Percentiles rank a stretch among this genome's conserved stretches.
Conservation (phyloP, 2,797 vertebrate species). For the Sebastes taczanowskii region DNA sequence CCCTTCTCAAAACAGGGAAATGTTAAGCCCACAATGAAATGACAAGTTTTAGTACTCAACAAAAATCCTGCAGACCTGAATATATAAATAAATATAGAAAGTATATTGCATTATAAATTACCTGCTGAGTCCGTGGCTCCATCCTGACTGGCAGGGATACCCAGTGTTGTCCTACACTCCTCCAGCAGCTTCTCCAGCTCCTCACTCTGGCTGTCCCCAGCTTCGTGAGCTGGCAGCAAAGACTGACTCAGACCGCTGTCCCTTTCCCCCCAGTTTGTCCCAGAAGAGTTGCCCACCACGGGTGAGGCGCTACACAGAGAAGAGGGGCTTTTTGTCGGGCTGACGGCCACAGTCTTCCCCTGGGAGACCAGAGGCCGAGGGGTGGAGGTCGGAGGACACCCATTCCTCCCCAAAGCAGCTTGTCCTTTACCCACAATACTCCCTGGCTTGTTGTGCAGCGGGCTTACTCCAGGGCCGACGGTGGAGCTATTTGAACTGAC, state of each 20-base stretch:
- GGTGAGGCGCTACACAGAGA: conserved; percentile 31
- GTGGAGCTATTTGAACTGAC: conserved; percentile 26
- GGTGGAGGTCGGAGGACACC: conserved; percentile 47
- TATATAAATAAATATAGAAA: not conserved
- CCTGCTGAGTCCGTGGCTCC: conserved; percentile 61
- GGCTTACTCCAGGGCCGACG: conserved; percentile 12
- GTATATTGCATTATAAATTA: conserved; percentile 34
- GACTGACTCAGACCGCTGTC: conserved; percentile 71
- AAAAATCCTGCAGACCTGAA: not conserved
- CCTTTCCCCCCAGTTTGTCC: conserved; percentile 59
- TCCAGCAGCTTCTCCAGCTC: conserved; percentile 73
- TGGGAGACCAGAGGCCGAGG: conserved; percentile 33
- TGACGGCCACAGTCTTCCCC: conserved; percentile 34
- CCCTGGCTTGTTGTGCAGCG: conserved; percentile 44
- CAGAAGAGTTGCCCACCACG: conserved; percentile 23
- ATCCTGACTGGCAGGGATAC: conserved; percentile 46
- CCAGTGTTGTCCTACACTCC: conserved; percentile 72
- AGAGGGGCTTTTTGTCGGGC: conserved; percentile 51
- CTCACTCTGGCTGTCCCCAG: conserved; percentile 30
- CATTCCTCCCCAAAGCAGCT: conserved; percentile 46
- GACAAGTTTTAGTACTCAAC: not conserved
- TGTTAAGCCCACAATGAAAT: not conserved
- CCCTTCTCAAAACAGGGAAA: conserved; percentile 26
- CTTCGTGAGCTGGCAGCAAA: conserved; percentile 6
- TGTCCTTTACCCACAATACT: conserved; percentile 22